These are phyloP conservation scores for Lithophane socia DNA, from an alignment of 2,888 invertebrate species.

Conservation along the genomic window DNA sequence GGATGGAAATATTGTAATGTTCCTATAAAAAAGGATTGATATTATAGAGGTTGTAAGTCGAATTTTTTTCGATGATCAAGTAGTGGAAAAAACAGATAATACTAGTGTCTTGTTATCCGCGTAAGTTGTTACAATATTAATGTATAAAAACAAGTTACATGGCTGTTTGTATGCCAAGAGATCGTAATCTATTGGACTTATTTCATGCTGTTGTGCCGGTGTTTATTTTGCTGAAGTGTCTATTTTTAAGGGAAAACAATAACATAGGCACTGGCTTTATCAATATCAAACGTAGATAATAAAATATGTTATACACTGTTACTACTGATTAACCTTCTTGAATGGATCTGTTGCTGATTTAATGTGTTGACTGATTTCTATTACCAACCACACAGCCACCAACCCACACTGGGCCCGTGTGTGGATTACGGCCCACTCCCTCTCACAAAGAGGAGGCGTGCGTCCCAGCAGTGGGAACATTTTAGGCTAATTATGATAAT, in stretches of 20 bases:
- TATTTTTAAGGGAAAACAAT: constrained; percentile 23
- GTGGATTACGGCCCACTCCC: no score
- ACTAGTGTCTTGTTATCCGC: constrained; percentile 20
- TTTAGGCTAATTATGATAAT: background rate
- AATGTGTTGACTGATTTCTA: background rate
- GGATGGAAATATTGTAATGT: constrained; percentile 58
- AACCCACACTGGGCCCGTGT: no score
- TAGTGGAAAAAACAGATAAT: constrained; percentile 39
- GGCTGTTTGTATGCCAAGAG: constrained; percentile 49
- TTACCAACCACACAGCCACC: no score
- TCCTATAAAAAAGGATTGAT: constrained; percentile 51
- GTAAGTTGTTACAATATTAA: constrained; percentile 48
- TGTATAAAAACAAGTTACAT: constrained; percentile 48
- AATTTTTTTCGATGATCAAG: constrained; percentile 52
- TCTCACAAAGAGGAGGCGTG: no score
- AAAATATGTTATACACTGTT: background rate
- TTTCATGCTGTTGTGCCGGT: constrained; percentile 19
- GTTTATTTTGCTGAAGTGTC: constrained; percentile 29
- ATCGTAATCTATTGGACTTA: constrained; percentile 45
- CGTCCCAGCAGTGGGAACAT: no score
- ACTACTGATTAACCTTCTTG: background rate
- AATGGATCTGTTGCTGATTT: background rate
- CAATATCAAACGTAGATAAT: background rate
- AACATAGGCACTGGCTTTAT: background rate
- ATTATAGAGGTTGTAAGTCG: constrained; percentile 33